A percentile compares a stretch with the other conserved stretches of the same genome.
phyloP scores from a whole-genome alignment of 2,113 vertebrate species.

The Pseudorectes ferrugineus region DNA sequence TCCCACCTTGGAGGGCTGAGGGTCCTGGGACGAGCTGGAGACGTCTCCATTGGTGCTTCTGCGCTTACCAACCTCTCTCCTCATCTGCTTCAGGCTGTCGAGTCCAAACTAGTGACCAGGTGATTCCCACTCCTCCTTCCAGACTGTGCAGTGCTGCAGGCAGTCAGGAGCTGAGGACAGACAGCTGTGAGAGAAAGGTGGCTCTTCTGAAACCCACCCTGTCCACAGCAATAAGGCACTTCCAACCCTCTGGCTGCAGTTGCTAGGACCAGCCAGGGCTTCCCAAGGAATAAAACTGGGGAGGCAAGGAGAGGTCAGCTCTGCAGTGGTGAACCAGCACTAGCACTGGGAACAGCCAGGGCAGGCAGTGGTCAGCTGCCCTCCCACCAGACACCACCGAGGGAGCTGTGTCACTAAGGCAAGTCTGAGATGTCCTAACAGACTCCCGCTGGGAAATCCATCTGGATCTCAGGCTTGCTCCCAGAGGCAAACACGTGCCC shows the following conservation, averaged over 20 bases:
- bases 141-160: neutral
- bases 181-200: neutral
- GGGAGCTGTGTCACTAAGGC: neutral
- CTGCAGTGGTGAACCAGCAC: accelerated
- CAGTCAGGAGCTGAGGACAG: neutral
- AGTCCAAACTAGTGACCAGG: neutral
- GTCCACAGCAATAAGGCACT: neutral
- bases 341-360: neutral
- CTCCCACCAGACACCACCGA: neutral
- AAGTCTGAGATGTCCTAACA: neutral
- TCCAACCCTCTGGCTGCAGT: neutral
- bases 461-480: neutral
- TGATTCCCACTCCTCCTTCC: neutral
- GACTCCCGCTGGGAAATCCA: neutral
- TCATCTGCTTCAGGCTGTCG: neutral
- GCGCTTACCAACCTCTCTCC: neutral
- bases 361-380: neutral
- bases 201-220: neutral
- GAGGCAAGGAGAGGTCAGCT: neutral
- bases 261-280: neutral
- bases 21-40: neutral
- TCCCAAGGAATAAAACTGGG: neutral
- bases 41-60: neutral
- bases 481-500: neutral
- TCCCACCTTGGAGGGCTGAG: neutral